These are phyloP conservation scores for Drosophila algonquin DNA, from an alignment of 2,888 invertebrate species.

Conservation along the genomic window DNA sequence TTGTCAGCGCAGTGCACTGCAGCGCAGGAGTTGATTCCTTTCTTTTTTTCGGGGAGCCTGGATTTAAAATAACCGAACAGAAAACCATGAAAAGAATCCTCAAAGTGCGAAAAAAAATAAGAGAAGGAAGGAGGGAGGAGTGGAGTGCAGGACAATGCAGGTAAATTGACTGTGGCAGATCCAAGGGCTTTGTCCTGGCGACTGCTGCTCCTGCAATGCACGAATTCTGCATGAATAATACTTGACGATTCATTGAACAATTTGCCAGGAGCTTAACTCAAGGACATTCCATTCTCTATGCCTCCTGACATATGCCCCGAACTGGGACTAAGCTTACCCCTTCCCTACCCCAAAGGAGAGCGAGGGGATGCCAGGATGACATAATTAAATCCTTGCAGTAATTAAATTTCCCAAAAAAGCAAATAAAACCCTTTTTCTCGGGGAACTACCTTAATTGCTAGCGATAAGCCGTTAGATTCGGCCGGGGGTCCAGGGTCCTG, in stretches of 20 bases:
- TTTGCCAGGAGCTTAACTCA: constrained; percentile 16
- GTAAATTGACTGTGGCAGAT: constrained; percentile 76
- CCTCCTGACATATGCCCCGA: constrained; percentile 18
- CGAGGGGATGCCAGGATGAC: constrained; percentile 49
- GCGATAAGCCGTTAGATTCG: constrained; percentile 65
- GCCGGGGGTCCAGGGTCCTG: not conserved
- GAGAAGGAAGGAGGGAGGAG: constrained; percentile 30
- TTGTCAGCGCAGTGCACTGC: constrained; percentile 69
- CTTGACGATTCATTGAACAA: constrained; percentile 73
- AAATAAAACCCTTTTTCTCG: constrained; percentile 62
- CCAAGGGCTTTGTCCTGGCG: constrained; percentile 31
- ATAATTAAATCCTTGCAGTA: constrained; percentile 84
- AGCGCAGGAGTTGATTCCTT: constrained; percentile 24
- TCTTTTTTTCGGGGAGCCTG: constrained; percentile 33
- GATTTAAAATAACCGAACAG: constrained; percentile 68
- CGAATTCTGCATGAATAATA: constrained; percentile 56
- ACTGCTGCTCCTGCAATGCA: constrained; percentile 57
- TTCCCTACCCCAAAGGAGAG: not conserved
- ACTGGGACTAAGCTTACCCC: constrained; percentile 2
- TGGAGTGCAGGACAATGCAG: constrained; percentile 75
- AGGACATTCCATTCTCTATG: not conserved
- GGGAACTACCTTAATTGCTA: constrained; percentile 82
- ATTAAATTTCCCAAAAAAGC: constrained; percentile 77
- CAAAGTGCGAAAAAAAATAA: constrained; percentile 61
- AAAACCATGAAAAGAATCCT: constrained; percentile 52